phyloP scores from a whole-genome alignment of 92 coral and sea anemone species.

The Micromussa lordhowensis region DNA sequence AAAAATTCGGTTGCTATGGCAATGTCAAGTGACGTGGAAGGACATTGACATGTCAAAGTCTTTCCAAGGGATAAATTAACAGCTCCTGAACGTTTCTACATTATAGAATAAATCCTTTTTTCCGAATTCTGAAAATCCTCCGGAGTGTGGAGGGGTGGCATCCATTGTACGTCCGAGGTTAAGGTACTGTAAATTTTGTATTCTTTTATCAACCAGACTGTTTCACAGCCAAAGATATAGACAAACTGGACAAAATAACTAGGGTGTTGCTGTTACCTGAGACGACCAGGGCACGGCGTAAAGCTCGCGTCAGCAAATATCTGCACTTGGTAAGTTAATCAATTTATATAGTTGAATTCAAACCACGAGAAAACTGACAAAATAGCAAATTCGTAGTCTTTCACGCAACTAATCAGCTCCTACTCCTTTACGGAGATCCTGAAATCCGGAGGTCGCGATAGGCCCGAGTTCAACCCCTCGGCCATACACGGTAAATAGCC shows the following conservation, averaged over 20 bases:
- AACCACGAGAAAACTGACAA: neutral
- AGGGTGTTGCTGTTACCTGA: neutral
- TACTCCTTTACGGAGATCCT: too few species aligned
- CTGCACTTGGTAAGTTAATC: conserved; percentile 13
- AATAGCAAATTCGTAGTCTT: too few species aligned
- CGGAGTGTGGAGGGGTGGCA: too few species aligned
- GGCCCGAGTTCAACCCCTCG: too few species aligned
- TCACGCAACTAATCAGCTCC: too few species aligned
- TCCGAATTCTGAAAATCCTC: too few species aligned
- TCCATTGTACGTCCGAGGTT: too few species aligned
- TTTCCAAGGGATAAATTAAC: neutral
- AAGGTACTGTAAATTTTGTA: neutral
- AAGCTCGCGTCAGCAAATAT: conserved; percentile 20
- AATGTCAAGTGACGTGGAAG: neutral
- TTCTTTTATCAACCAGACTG: neutral
- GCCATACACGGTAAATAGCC: too few species aligned
- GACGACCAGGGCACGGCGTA: conserved; percentile 8
- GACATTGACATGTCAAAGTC: neutral
- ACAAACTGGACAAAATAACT: conserved; percentile 5
- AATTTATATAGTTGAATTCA: neutral
- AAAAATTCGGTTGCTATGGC: neutral
- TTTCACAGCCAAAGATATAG: neutral
- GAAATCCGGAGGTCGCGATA: too few species aligned
- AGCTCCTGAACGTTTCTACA: too few species aligned
- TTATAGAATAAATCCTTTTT: too few species aligned